phyloP scores from a whole-genome alignment of 2,888 invertebrate genomes.

The Prosapia bicincta region DNA sequence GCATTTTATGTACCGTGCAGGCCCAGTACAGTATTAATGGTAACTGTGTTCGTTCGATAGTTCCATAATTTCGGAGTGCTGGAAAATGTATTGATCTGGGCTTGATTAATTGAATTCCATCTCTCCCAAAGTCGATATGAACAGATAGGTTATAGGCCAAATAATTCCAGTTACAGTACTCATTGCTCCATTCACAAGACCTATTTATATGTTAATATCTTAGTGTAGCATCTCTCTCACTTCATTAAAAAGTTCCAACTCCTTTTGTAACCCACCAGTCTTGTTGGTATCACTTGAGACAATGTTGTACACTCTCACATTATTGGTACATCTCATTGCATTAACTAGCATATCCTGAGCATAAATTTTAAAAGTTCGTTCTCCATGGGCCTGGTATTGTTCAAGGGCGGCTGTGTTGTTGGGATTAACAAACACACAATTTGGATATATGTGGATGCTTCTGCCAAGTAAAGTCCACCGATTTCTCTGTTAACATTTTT shows the following conservation, averaged over 20 bases:
- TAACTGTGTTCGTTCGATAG: too few species aligned
- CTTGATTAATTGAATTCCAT: conserved; percentile 35
- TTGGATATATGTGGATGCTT: too few species aligned
- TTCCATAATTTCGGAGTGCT: conserved; percentile 18
- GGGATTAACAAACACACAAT: too few species aligned
- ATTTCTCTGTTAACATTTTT: too few species aligned
- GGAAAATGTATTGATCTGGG: conserved; percentile 27
- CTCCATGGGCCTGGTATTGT: background rate
- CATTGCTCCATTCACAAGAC: conserved; percentile 37
- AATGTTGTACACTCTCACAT: conserved; percentile 15
- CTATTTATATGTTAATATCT: conserved; percentile 36
- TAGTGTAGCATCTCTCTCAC: conserved; percentile 37
- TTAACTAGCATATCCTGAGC: background rate
- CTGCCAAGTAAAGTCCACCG: too few species aligned
- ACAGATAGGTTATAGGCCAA: conserved; percentile 31
- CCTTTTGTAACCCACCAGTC: conserved; percentile 34
- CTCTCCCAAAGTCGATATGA: conserved; percentile 7
- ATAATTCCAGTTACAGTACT: conserved; percentile 36
- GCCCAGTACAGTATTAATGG: too few species aligned
- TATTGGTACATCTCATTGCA: background rate
- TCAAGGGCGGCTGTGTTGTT: conserved; percentile 9
- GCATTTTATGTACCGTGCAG: too few species aligned
- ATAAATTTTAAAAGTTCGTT: background rate
- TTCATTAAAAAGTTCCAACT: conserved; percentile 34
- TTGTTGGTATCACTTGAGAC: conserved; percentile 33